Conservation (phyloP, 2,113 vertebrate species). For the Circaetus cinerascens region DNA sequence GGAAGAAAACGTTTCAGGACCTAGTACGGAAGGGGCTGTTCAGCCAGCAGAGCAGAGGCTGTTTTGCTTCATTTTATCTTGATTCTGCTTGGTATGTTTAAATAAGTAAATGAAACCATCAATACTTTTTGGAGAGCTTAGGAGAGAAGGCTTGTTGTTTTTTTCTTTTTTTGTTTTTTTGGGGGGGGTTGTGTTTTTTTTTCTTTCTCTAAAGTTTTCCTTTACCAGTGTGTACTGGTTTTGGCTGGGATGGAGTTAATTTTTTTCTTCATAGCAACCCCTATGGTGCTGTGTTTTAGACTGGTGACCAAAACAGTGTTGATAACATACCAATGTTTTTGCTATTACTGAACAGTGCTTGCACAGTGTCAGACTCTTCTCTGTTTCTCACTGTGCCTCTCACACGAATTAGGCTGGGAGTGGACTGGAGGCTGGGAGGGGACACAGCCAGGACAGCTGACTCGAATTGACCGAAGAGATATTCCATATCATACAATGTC, state of each 20-base stretch:
- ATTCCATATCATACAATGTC: neutral
- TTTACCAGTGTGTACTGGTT: neutral
- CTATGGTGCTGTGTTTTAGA: neutral
- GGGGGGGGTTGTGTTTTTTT: too few species aligned
- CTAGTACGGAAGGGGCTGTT: neutral
- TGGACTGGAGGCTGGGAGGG: neutral
- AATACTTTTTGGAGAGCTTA: neutral
- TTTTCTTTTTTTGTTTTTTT: neutral
- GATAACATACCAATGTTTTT: neutral
- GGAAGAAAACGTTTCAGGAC: neutral
- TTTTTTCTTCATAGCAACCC: neutral
- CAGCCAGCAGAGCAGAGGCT: neutral
- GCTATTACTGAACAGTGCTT: neutral
- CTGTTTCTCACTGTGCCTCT: neutral
- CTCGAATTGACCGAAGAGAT: neutral
- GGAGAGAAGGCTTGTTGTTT: neutral
- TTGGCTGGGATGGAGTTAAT: neutral
- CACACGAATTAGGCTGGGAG: neutral
- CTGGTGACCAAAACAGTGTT: neutral
- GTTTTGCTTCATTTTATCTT: constrained; percentile 27
- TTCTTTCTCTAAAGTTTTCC: neutral
- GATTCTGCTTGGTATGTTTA: neutral
- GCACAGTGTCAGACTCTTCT: neutral
- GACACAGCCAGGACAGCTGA: neutral
- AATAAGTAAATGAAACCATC: neutral